Percentiles rank a stretch among this genome's conserved stretches.
phyloP scores from a whole-genome alignment of 2,113 vertebrate genomes.

The Gymnorhina tibicen region DNA sequence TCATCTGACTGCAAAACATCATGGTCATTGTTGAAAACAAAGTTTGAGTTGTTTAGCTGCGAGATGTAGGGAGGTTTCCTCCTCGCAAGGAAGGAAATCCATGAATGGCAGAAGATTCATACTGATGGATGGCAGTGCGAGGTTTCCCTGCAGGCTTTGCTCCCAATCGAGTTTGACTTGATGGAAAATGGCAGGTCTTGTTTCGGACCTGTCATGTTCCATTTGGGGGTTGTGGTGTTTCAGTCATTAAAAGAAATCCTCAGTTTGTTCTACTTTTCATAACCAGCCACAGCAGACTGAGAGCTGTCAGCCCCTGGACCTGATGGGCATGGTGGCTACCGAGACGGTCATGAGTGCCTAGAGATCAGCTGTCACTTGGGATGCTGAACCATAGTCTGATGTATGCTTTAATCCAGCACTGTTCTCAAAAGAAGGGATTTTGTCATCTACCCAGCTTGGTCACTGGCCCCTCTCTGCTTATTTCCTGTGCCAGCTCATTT shows the following conservation, averaged over 20 bases:
- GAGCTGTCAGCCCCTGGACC: background rate
- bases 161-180: background rate
- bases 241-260: background rate
- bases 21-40: background rate
- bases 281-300: background rate
- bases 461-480: background rate
- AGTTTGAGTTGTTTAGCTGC: background rate
- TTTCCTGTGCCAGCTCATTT: background rate
- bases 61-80: background rate
- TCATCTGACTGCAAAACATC: background rate
- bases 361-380: background rate
- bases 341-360: background rate
- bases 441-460: background rate
- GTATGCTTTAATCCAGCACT: background rate
- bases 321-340: fast-evolving
- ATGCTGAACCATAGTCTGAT: background rate
- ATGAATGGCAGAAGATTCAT: background rate
- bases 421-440: background rate
- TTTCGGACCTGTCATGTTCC: background rate
- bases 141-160: background rate
- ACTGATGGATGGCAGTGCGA: fast-evolving
- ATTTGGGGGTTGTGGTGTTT: background rate
- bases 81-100: background rate
- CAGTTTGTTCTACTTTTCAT: background rate
- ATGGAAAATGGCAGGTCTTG: background rate